These are phyloP conservation scores for Drosophila picticornis DNA, from an alignment of 2,888 invertebrate genomes.

Conservation along the genomic window DNA sequence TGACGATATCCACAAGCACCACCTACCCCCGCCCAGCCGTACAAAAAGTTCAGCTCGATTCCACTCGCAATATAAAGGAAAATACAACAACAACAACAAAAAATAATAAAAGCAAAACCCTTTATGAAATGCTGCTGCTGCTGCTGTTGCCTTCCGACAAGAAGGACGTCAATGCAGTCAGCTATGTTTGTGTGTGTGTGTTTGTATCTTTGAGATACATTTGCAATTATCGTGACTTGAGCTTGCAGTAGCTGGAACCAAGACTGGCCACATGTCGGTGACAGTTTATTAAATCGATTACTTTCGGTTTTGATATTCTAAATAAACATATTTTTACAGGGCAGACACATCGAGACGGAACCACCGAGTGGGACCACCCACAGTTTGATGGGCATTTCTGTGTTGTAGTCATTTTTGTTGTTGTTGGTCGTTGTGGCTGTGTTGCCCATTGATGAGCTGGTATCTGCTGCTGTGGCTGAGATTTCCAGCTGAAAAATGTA, in stretches of 20 bases:
- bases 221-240: constrained; percentile 85
- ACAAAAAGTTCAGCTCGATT: constrained; percentile 26
- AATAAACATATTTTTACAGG: constrained; percentile 76
- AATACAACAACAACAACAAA: constrained; percentile 7
- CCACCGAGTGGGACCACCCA: constrained; percentile 56
- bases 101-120: constrained; percentile 52
- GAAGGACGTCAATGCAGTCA: constrained; percentile 64
- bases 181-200: constrained; percentile 35
- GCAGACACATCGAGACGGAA: constrained; percentile 22
- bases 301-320: constrained; percentile 81
- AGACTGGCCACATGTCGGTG: constrained; percentile 80
- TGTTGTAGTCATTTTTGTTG: constrained; percentile 13
- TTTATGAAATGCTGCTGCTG: constrained; percentile 71
- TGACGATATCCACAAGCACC: constrained; percentile 53
- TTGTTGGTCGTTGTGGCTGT: constrained; percentile 5
- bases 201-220: constrained; percentile 77
- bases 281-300: constrained; percentile 85
- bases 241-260: constrained; percentile 61
- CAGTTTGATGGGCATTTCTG: constrained; percentile 60
- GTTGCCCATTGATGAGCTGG: constrained; percentile 43
- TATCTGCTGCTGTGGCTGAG: constrained; percentile 22
- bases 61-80: constrained; percentile 4
- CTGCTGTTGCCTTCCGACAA: constrained; percentile 32
- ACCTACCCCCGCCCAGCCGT: constrained; percentile 34
- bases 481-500: constrained; percentile 50